Evolutionary conservation across 2,888 invertebrate species (phyloP).

Genomic region (Agrenia bidenticulata): DNA sequence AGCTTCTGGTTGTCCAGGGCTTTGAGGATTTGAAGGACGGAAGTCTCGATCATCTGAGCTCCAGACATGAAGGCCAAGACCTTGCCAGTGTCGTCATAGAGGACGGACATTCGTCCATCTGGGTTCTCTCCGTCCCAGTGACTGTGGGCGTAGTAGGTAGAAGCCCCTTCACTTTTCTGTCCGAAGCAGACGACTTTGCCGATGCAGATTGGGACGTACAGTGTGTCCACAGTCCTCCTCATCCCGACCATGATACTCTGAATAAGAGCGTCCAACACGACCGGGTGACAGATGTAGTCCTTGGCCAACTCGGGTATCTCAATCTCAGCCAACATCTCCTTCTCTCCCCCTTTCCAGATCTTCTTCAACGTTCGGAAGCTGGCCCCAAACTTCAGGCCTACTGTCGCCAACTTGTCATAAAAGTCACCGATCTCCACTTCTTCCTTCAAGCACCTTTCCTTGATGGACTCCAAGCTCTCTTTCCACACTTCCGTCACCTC

Average conservation of each 20-base stretch:
- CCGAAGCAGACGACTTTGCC: slow-evolving; percentile 33
- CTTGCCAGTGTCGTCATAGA: slow-evolving; percentile 36
- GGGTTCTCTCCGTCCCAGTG: neutral
- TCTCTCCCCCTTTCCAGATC: slow-evolving; percentile 30
- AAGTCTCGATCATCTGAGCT: slow-evolving; percentile 34
- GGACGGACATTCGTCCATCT: slow-evolving; percentile 5
- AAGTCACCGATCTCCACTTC: slow-evolving; percentile 12
- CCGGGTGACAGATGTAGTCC: slow-evolving; percentile 40
- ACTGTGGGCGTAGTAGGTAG: slow-evolving; percentile 30
- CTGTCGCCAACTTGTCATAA: slow-evolving; percentile 6
- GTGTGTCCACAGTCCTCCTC: slow-evolving; percentile 17
- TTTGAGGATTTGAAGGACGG: slow-evolving; percentile 30
- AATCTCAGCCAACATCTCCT: slow-evolving; percentile 30
- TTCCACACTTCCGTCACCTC: neutral
- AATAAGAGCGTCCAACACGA: slow-evolving; percentile 39
- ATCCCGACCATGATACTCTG: slow-evolving; percentile 33
- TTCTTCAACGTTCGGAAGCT: slow-evolving; percentile 31
- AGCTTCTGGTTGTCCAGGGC: slow-evolving; percentile 32
- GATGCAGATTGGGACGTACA: slow-evolving; percentile 37
- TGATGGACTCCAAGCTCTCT: neutral
- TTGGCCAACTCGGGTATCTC: slow-evolving; percentile 24
- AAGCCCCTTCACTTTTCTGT: slow-evolving; percentile 4
- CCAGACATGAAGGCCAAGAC: slow-evolving; percentile 36
- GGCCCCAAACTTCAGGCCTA: slow-evolving; percentile 37
- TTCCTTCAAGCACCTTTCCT: neutral